A percentile compares a stretch with the other conserved stretches of the same genome.
phyloP scores from a whole-genome alignment of 92 coral and sea anemone species.

The Micromussa lordhowensis region DNA sequence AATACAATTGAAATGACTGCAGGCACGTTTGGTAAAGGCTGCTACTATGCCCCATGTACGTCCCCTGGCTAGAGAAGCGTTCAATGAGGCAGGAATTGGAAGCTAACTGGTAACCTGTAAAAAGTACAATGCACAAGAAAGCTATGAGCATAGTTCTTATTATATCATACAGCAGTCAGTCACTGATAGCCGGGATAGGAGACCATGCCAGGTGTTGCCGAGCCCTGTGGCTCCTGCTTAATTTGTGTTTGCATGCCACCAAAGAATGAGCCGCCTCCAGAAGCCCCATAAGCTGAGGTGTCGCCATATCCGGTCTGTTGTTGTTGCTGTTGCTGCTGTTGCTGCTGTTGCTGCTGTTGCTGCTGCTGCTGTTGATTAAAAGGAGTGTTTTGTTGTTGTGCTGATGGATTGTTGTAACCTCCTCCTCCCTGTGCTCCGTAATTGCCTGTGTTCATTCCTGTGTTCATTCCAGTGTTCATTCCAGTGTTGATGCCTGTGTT shows the following conservation, averaged over 20 bases:
- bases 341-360: constrained; percentile 36
- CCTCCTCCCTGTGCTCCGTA: constrained; percentile 46
- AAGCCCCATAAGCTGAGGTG: constrained; percentile 65
- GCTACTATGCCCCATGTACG: not conserved
- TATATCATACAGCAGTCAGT: not conserved
- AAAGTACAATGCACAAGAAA: not conserved
- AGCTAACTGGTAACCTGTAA: not conserved
- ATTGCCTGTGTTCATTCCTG: constrained; percentile 62
- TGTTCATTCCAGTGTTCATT: constrained; percentile 43
- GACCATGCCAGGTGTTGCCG: constrained; percentile 71
- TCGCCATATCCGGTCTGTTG: constrained; percentile 65
- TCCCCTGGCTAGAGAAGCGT: not conserved
- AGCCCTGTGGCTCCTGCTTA: constrained; percentile 75
- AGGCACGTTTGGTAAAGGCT: not conserved
- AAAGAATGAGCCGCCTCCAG: constrained; percentile 78
- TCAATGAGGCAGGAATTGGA: not conserved
- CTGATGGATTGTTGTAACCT: constrained; percentile 36
- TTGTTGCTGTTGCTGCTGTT: constrained; percentile 34
- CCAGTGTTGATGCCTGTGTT: constrained; percentile 43
- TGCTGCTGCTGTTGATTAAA: constrained; percentile 70
- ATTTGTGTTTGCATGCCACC: constrained; percentile 75
- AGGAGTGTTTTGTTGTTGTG: constrained; percentile 52
- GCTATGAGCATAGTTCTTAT: not conserved
- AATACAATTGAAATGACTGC: not conserved
- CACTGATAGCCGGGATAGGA: constrained; percentile 86